These are phyloP conservation scores for Scaptomyza polygonia DNA, from an alignment of 2,888 invertebrate species.

Conservation along the genomic window DNA sequence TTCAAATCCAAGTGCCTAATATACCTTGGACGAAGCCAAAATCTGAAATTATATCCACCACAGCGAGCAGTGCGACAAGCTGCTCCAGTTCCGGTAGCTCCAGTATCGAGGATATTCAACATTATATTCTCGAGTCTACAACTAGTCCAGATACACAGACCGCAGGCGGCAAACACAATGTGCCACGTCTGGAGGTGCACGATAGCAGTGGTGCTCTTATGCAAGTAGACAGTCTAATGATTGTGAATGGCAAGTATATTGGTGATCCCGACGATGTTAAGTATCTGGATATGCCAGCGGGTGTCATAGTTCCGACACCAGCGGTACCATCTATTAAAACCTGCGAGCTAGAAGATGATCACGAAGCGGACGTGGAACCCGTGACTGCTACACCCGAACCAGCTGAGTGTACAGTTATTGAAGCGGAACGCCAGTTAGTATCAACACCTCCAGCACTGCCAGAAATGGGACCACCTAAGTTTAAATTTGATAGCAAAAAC, in stretches of 20 bases:
- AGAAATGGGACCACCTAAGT: conserved; percentile 72
- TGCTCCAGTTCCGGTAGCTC: conserved; percentile 85
- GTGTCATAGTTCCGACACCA: conserved; percentile 76
- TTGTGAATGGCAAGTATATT: conserved; percentile 85
- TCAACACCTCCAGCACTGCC: conserved; percentile 64
- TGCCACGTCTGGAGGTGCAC: conserved; percentile 90
- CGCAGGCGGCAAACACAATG: conserved; percentile 79
- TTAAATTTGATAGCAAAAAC: conserved; percentile 83
- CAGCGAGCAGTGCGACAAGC: conserved; percentile 74
- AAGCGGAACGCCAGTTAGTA: conserved; percentile 44
- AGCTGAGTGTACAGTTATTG: conserved; percentile 78
- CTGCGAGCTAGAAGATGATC: conserved; percentile 65
- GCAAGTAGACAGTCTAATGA: conserved; percentile 87
- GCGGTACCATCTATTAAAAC: conserved; percentile 58
- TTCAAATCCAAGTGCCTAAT: conserved; percentile 87
- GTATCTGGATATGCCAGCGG: conserved; percentile 83
- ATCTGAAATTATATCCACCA: conserved; percentile 85
- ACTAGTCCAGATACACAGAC: conserved; percentile 84
- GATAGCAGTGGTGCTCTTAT: conserved; percentile 89
- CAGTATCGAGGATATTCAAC: conserved; percentile 84
- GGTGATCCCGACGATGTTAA: conserved; percentile 84
- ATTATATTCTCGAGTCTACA: conserved; percentile 84
- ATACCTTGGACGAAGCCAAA: conserved; percentile 85
- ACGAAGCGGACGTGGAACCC: conserved; percentile 71
- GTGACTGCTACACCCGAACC: conserved; percentile 81